Evolutionary conservation across 1,140 invertebrate species (phyloP).

Genomic region (Halictus rubicundus): DNA sequence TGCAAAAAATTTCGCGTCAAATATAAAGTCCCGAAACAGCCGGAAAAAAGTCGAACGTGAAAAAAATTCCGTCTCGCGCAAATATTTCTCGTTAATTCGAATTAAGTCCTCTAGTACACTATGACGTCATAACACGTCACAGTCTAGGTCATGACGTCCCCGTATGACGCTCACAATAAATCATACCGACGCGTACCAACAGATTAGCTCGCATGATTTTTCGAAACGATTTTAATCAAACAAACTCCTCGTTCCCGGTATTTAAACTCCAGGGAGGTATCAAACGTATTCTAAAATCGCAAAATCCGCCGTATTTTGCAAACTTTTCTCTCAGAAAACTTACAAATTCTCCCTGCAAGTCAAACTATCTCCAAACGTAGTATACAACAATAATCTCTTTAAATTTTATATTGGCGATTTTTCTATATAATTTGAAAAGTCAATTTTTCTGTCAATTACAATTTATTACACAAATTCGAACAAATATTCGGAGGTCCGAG

Average conservation of each 20-base stretch:
- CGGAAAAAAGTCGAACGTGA: too few species aligned
- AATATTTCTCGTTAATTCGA: not conserved
- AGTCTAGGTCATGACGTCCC: not conserved
- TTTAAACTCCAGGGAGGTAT: not conserved
- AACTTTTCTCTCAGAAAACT: not conserved
- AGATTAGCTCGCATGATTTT: not conserved
- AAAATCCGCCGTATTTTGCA: not conserved
- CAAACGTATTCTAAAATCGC: not conserved
- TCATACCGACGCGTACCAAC: not conserved
- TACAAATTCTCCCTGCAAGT: not conserved
- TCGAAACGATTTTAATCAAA: not conserved
- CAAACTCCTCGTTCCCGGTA: not conserved
- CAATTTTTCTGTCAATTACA: too few species aligned
- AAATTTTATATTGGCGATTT: too few species aligned
- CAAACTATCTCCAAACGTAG: too few species aligned
- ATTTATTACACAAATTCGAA: too few species aligned
- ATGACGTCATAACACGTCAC: not conserved
- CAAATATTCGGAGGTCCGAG: too few species aligned
- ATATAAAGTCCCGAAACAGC: not conserved
- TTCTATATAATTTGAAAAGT: too few species aligned
- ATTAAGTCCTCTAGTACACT: not conserved
- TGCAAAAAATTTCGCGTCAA: constrained; percentile 73
- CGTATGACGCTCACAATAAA: not conserved
- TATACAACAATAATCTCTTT: too few species aligned
- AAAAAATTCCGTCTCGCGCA: not conserved